Evolutionary conservation across 2,888 invertebrate genomes (phyloP), one percentile per base, ranked within the genome.

Genomic region (Noctua pronuba): DNA sequence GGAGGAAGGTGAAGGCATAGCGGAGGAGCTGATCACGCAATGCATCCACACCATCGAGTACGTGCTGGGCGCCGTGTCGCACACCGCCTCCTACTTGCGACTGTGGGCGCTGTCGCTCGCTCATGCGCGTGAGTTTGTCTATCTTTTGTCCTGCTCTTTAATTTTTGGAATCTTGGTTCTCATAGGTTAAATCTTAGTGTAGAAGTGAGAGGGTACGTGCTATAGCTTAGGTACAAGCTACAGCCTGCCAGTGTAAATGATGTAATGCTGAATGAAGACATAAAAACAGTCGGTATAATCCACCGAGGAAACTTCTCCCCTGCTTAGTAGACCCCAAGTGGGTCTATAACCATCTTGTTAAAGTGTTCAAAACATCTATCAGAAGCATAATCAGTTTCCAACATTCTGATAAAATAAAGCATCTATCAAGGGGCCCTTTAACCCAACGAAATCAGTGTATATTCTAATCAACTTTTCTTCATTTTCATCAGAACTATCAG

Each of bases 1-100:
- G 3, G 92, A 91, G 3, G 93, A 92, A 1, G 97, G 97, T 0
- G 97, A 97, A 89, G 81, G 98, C 21, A 97, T 98, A 91, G 97
- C 98, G 1, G 99, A 99, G 90, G 93, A 98, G 83, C 97, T 98
- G 94, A 98, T 99, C 87, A 98, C 98, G 86, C 99, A 99, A 91
- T 97, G 97, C 7, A 99, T 99, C 88, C 99, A 99, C 94, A 99
- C 99, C 10, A 99, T 99, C 80, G 99, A 99, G 94, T 99, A 98
- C 91, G 98, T 98, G 77, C 97, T 99, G 70, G 98, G 99, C 62
- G 98, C 98, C n/a, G 98, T 99, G 24, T 99, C 99, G 0, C 99
- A 99, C 93, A 99, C 99, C 0, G 99, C 99, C 1, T 99, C 99
- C 0, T 99, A 99, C 92, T 97, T 99, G 70, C 98, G 99, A 82